Evolutionary conservation across 1,140 invertebrate species (phyloP).

Genomic region (Argopecten irradians): DNA sequence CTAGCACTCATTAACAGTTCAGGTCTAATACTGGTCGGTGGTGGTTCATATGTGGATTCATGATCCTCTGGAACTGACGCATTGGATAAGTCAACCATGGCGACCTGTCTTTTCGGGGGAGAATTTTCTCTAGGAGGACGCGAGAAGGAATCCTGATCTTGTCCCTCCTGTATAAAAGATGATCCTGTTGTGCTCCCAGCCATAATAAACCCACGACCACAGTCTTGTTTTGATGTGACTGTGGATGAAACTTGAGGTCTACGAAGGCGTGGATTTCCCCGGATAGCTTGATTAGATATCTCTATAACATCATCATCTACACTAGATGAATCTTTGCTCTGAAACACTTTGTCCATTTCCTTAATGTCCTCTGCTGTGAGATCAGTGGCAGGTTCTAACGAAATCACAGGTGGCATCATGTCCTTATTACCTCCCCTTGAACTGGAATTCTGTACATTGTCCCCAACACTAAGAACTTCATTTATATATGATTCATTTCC

Average conservation of each 20-base stretch:
- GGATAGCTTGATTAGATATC: not conserved
- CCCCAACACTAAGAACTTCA: not conserved
- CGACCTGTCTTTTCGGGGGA: not conserved
- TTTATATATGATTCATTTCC: not conserved
- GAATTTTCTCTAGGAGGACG: not conserved
- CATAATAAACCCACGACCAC: not conserved
- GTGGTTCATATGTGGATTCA: not conserved
- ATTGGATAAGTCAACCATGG: not conserved
- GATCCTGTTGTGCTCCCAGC: not conserved
- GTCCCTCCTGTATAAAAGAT: not conserved
- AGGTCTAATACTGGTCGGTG: not conserved
- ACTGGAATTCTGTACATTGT: slow-evolving; percentile 27
- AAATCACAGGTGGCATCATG: not conserved
- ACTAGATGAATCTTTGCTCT: not conserved
- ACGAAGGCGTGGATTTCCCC: not conserved
- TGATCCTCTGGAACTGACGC: not conserved
- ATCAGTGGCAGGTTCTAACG: not conserved
- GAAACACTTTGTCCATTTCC: not conserved
- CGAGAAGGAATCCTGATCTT: not conserved
- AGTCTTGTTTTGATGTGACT: not conserved
- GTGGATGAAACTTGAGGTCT: not conserved
- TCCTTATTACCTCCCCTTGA: not conserved
- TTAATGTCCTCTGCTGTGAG: not conserved
- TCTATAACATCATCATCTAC: not conserved
- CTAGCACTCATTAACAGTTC: not conserved